Percentiles rank a stretch among this genome's conserved stretches.
Conservation (phyloP, 2,888 invertebrate species). For the Acrobasis consociella region DNA sequence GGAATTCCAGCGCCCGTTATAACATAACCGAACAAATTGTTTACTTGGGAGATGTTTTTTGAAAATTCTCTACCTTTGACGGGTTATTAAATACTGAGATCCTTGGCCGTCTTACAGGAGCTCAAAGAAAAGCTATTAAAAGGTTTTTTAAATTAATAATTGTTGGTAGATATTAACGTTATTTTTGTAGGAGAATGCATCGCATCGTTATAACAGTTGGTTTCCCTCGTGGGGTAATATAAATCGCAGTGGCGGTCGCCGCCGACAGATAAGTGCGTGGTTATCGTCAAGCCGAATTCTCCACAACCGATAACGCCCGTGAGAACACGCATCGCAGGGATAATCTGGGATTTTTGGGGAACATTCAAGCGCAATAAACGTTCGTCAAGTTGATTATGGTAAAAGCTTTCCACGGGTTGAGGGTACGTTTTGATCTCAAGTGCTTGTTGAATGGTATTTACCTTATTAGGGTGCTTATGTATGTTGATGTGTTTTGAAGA, state of each 20-base stretch:
- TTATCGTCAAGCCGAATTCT: constrained; percentile 66
- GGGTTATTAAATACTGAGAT: not conserved
- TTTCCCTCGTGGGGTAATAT: constrained; percentile 32
- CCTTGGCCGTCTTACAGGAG: not conserved
- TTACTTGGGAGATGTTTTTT: not conserved
- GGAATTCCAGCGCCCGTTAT: constrained; percentile 63
- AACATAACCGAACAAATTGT: constrained; percentile 2
- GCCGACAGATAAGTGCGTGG: constrained; percentile 65
- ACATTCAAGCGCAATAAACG: constrained; percentile 46
- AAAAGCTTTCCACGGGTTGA: constrained; percentile 43
- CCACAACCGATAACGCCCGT: constrained; percentile 65
- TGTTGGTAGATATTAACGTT: not conserved
- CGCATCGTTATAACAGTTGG: constrained; percentile 1
- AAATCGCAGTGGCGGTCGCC: constrained; percentile 48
- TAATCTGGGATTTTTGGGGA: constrained; percentile 52
- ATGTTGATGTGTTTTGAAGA: not conserved
- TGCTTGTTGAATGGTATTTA: constrained; percentile 22
- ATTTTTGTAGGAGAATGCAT: constrained; percentile 4
- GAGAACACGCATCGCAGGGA: constrained; percentile 59
- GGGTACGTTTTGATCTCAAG: constrained; percentile 35
- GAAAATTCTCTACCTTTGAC: not conserved
- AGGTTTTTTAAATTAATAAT: not conserved
- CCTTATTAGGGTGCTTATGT: not conserved
- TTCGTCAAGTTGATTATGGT: constrained; percentile 47
- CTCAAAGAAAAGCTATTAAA: constrained; percentile 3